Base-by-base conservation (phyloP, 1,140 invertebrate genomes). In the Probaryconus sp. region DNA sequence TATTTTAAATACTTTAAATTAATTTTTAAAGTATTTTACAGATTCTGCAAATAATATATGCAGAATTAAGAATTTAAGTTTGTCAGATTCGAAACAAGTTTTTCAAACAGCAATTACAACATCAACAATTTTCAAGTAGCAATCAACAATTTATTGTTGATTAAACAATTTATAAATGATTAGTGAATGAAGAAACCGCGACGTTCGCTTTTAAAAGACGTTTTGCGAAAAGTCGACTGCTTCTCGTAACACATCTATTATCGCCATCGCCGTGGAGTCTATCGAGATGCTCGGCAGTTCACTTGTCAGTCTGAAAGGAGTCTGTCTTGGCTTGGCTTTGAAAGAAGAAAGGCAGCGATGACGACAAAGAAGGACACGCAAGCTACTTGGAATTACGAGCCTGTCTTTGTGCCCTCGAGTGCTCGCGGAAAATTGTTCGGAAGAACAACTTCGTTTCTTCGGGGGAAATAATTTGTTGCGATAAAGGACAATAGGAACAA, bases 361-460 rank as follows among this genome's bases (percentile, higher is more conserved):
- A 50, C 58, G 68, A 58, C 68, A 64, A 71, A 64, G 58, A 48
- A 61, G 56, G 53, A 64, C 45, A 58, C 51, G 60, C 60, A 53
- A 71, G 43, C 58, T 63, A 56, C 51, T 53, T 63, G 58, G 68
- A 64, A 64, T 24, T 48, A 69, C 65, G 65, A 33, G 35, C 40
- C 67, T 61, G 35, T 48, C 67, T 61, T 69, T 69, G 42, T 63
- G 56, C 45, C 31, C 30, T 38, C 33, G 28, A 63, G 68, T 26
- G 17, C 40, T 56, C 18, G 42, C 26, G 51, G 43, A 71, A 71
- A 63, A 40, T 58, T 50, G 56, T 55, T 28, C 20, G n/a, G 13
- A 38, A 47, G 28, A 31, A 51, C 20, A 48, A 47, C 10, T 30
- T 2, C 28, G 9, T 30, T 30, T 30, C n/a, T n/a, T n/a, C n/a